Conservation (phyloP, 1,140 invertebrate species). For the Eriocheir sinensis region DNA sequence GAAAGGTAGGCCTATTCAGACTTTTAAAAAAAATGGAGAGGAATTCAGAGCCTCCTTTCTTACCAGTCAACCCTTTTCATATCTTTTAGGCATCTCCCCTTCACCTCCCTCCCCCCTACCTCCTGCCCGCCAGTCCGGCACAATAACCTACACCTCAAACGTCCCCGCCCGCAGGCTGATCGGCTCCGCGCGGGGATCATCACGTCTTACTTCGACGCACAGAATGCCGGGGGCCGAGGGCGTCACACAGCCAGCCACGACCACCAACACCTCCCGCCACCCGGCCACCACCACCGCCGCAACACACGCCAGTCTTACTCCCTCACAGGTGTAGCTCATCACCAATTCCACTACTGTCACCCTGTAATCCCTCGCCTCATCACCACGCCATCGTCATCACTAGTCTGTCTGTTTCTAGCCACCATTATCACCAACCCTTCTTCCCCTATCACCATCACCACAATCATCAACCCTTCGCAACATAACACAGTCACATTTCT, state of each 20-base stretch:
- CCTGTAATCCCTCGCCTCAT: neutral
- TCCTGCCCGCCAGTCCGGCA: neutral
- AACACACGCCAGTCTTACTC: too few relatives aligned
- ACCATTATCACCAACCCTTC: constrained; percentile 8
- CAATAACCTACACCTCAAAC: neutral
- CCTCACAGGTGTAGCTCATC: too few relatives aligned
- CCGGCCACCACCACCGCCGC: too few relatives aligned
- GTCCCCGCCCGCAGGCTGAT: neutral
- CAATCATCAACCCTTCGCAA: neutral
- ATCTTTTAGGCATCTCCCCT: neutral
- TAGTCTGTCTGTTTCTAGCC: too few relatives aligned
- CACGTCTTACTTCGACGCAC: neutral
- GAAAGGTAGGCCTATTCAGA: constrained; percentile 12
- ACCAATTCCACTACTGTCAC: too few relatives aligned
- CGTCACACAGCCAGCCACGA: neutral
- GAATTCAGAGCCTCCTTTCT: constrained; percentile 1
- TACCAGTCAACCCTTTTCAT: constrained; percentile 5
- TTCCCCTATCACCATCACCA: neutral
- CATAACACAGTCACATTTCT: too few relatives aligned
- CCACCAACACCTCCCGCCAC: neutral
- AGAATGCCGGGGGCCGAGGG: neutral
- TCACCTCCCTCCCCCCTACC: neutral
- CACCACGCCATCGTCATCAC: neutral
- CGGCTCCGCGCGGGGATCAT: neutral
- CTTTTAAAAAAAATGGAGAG: constrained; percentile 27